These are phyloP conservation scores for Dryomyza anilis DNA, from an alignment of 2,888 invertebrate species.

Conservation along the genomic window DNA sequence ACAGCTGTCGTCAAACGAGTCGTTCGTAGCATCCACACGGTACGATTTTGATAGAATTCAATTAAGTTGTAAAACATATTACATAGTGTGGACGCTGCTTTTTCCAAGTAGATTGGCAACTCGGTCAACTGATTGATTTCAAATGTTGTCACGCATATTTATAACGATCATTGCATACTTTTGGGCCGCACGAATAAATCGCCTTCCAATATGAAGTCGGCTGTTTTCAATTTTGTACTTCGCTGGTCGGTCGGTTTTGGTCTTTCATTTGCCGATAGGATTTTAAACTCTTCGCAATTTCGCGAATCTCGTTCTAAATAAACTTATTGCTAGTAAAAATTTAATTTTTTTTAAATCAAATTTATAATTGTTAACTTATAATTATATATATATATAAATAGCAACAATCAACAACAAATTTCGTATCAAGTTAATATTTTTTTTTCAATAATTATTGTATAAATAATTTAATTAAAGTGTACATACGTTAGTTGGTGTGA, in stretches of 20 bases:
- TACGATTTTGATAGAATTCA: too few species aligned
- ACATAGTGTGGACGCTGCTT: too few species aligned
- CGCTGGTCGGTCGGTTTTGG: not conserved
- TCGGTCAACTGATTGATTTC: too few species aligned
- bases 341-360: not conserved
- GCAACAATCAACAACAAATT: not conserved
- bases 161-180: not conserved
- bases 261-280: constrained; percentile 14
- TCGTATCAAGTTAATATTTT: not conserved
- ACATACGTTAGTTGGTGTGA: not conserved
- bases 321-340: not conserved
- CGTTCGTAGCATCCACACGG: too few species aligned
- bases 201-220: not conserved
- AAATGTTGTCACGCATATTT: not conserved
- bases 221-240: not conserved
- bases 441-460: not conserved
- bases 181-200: not conserved
- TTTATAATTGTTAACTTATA: too few species aligned
- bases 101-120: too few species aligned
- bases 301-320: not conserved
- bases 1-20: too few species aligned
- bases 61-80: too few species aligned
- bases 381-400: too few species aligned
- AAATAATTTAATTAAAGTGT: not conserved
- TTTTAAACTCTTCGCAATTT: constrained; percentile 10